Base-by-base conservation (phyloP, 1,140 invertebrate species). In the Rhizoglyphus robini region DNA sequence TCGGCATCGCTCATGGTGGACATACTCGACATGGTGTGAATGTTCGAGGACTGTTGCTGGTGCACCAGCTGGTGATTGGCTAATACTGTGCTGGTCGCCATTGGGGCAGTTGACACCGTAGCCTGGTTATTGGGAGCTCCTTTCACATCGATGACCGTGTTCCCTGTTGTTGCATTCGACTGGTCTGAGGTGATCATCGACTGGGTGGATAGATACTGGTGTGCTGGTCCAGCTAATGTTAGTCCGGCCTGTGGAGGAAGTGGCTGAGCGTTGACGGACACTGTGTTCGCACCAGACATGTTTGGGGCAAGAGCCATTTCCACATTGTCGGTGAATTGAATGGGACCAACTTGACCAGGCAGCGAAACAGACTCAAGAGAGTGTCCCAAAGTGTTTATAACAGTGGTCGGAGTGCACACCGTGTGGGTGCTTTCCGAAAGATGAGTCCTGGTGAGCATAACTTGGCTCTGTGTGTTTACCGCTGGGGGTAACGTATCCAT, bases 1-100 rank as follows among this genome's bases (percentile, higher is more conserved):
- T 64, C 63, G 13, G 63, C 63, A 51, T 64, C 63, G 11, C 18
- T 48, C 47, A 64, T 49, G 23, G 20, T 48, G 1, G 63, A 64
- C 8, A 63, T 38, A 31, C 25, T 27, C 2, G 25, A 25, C 54
- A 38, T 15, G 38, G 15, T 15, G 25, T n/a, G 8, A 15, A 36
- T 31, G 20, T 38, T 3, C 11, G 1, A 13, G n/a, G 41, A 1
- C 29, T 31, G 41, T 38, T 57, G 63, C 25, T 49, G 41, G n/a
- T 49, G 62, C n/a, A 20, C 13, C n/a, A 5, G 60, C 41, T 41
- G 60, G 27, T 23, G n/a, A 3, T 64, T 23, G 11, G 8, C 4
- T 23, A 38, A 63, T 51, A 48, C 38, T 63, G 61, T 47, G 2
- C 3, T 49, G 2, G 2, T 49, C n/a, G 61, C 27, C 13, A 25